Percentiles rank a stretch among this genome's conserved stretches.
phyloP scores from a whole-genome alignment of 30 jellyfish, hydroid and myxozoan species.

The Mastigias papua region DNA sequence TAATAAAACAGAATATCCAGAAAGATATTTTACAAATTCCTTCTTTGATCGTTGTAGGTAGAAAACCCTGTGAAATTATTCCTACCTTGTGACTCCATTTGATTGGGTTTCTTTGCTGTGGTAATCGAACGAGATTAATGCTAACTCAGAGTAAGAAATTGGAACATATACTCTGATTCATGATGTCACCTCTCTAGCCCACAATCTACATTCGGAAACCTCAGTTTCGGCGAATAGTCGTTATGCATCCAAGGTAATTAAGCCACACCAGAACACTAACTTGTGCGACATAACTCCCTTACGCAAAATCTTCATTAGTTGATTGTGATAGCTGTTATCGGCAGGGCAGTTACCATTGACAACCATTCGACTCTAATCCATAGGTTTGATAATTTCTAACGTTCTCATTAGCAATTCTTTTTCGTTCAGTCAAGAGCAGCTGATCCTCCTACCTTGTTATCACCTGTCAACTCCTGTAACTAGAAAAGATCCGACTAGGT shows the following conservation, averaged over 20 bases:
- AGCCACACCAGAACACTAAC: neutral
- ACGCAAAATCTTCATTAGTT: neutral
- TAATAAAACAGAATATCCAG: too few species aligned
- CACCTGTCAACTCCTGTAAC: neutral
- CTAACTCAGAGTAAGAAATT: neutral
- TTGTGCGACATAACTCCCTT: neutral
- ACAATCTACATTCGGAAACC: neutral
- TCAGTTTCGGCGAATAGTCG: neutral
- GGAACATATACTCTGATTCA: neutral
- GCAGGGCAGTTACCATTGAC: neutral
- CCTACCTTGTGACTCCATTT: too few species aligned
- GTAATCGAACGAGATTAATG: neutral
- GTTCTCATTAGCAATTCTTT: slow-evolving; percentile 2
- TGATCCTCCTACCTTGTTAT: neutral
- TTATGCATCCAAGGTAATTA: neutral
- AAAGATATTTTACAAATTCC: too few species aligned
- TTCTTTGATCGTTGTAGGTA: too few species aligned
- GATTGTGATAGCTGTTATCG: neutral
- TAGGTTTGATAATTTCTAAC: neutral
- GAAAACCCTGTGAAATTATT: too few species aligned
- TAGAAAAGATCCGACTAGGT: neutral
- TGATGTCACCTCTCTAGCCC: neutral
- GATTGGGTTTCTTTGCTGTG: too few species aligned
- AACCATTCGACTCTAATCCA: slow-evolving; percentile 1
- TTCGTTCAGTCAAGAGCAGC: slow-evolving; percentile 12